Percentiles rank a stretch among this genome's conserved stretches.
Conservation (phyloP, 92 coral and sea anemone genomes). For the Epizoanthus stellaris region DNA sequence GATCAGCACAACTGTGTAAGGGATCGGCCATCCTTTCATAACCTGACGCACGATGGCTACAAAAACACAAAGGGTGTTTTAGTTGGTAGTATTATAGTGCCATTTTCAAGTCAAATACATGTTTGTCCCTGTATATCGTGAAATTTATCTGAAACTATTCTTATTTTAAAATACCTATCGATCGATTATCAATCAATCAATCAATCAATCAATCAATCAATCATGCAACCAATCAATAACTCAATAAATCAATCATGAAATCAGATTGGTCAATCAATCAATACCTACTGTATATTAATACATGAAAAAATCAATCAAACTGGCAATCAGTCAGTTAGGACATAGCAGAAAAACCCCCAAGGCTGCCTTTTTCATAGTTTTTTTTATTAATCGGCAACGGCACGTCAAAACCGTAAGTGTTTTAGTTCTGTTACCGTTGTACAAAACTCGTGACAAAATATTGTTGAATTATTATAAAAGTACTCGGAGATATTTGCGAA, state of each 20-base stretch:
- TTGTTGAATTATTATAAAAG: background rate
- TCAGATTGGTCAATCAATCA: no score
- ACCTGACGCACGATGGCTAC: slow-evolving; percentile 92
- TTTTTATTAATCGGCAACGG: no score
- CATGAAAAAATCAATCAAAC: background rate
- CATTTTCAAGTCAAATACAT: background rate
- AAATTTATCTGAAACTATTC: background rate
- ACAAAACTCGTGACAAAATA: no score
- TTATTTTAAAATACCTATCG: background rate
- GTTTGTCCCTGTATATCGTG: background rate
- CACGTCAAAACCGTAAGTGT: no score
- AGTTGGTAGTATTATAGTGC: background rate
- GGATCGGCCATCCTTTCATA: slow-evolving; percentile 99
- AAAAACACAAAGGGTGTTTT: slow-evolving; percentile 9
- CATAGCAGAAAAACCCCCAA: background rate
- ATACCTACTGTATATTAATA: background rate
- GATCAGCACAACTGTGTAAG: slow-evolving; percentile 95
- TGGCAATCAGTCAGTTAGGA: background rate
- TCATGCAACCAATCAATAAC: background rate
- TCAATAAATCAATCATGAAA: no score
- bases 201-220: no score
- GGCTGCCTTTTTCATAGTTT: background rate
- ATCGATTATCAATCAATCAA: background rate
- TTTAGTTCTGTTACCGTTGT: no score
- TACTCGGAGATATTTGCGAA: no score